Conservation (phyloP, 2,113 vertebrate genomes). For the Trogon surrucura region DNA sequence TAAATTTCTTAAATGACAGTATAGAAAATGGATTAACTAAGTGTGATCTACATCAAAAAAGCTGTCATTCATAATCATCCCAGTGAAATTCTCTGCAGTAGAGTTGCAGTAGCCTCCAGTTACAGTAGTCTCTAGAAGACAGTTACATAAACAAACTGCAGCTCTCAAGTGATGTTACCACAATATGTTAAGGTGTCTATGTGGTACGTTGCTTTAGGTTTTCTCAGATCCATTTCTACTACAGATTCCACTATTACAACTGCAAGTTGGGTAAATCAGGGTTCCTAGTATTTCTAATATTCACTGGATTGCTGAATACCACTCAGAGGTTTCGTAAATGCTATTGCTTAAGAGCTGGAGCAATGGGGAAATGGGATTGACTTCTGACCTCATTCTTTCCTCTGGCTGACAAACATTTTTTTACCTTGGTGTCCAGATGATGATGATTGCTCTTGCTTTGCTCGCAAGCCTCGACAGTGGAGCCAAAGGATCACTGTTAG, state of each 20-base stretch:
- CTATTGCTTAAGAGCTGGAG: not conserved
- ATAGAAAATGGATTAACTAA: not conserved
- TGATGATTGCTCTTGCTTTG: conserved; percentile 9
- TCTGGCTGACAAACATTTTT: not conserved
- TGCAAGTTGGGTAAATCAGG: not conserved
- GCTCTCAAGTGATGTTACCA: not conserved
- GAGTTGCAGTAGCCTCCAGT: not conserved
- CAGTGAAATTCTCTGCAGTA: not conserved
- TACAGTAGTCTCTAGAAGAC: not conserved
- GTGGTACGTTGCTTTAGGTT: not conserved
- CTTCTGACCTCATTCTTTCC: not conserved
- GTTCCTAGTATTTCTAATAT: not conserved
- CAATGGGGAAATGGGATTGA: not conserved
- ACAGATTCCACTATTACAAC: not conserved
- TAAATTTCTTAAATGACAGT: not conserved
- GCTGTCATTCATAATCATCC: not conserved
- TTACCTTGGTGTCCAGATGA: conserved; percentile 6
- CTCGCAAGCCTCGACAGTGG: conserved; percentile 67
- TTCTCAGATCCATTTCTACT: not conserved
- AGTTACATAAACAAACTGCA: not conserved
- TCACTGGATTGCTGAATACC: not conserved
- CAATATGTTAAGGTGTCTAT: not conserved
- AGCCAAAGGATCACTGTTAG: conserved; percentile 78
- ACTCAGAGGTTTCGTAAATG: not conserved
- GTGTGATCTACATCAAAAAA: not conserved